These are phyloP conservation scores for Scyliorhinus canicula DNA, from an alignment of 2,797 vertebrate species.

Conservation along the genomic window DNA sequence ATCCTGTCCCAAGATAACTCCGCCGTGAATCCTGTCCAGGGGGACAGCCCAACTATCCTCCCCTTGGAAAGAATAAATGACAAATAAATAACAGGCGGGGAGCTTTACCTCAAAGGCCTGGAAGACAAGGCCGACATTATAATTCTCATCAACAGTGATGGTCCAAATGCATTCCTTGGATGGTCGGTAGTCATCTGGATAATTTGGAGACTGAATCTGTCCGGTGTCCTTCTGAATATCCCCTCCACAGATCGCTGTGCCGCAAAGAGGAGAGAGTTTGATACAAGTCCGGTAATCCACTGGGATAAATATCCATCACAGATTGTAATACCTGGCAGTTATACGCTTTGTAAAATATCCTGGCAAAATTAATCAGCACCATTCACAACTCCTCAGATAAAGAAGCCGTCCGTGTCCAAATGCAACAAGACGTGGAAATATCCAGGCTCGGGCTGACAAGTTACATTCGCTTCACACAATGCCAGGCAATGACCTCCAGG, in stretches of 20 bases:
- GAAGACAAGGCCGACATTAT: constrained; percentile 63
- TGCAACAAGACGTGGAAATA: too few species aligned
- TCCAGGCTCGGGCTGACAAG: too few species aligned
- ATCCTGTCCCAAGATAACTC: not conserved
- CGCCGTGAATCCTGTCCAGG: too few species aligned
- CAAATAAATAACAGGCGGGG: not conserved
- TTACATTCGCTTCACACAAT: too few species aligned
- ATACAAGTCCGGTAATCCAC: not conserved
- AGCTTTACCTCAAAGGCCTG: constrained; percentile 66
- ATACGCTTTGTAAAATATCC: not conserved
- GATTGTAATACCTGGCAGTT: not conserved
- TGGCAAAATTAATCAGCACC: too few species aligned
- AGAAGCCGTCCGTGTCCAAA: too few species aligned
- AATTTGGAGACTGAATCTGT: constrained; percentile 70
- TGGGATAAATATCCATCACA: not conserved
- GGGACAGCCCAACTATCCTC: not conserved
- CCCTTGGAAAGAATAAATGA: not conserved
- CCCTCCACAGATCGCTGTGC: constrained; percentile 63
- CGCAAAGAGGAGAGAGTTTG: not conserved
- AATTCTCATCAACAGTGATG: constrained; percentile 61
- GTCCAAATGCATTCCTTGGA: constrained; percentile 68
- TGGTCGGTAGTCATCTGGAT: constrained; percentile 67
- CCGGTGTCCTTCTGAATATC: constrained; percentile 61
- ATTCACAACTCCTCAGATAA: not conserved
- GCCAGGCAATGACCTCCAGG: too few species aligned